phyloP scores from a whole-genome alignment of 2,113 vertebrate species.

The Ammodytes dubius region DNA sequence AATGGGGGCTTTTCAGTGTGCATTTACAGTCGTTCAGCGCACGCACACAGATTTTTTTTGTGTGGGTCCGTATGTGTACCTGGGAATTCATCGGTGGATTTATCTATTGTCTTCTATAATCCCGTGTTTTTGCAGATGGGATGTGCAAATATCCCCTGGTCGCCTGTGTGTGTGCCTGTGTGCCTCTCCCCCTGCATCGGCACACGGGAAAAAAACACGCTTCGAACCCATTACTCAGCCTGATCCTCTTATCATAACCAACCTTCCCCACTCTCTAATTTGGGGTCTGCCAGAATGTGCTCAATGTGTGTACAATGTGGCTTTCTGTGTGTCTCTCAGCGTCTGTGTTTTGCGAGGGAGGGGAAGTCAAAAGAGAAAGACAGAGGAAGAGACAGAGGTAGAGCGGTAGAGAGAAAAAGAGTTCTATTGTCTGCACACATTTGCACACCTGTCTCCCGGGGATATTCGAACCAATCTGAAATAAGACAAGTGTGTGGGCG shows the following conservation, averaged over 20 bases:
- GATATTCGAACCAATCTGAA: constrained; percentile 71
- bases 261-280: constrained; percentile 77
- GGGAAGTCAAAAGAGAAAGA: constrained; percentile 40
- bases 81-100: constrained; percentile 67
- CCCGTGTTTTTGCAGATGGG: constrained; percentile 78
- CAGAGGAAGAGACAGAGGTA: constrained; percentile 10
- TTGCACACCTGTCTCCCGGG: constrained; percentile 75
- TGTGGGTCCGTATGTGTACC: constrained; percentile 37
- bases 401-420: constrained; percentile 8
- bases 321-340: constrained; percentile 51
- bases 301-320: constrained; percentile 54
- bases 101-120: constrained; percentile 79
- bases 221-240: constrained; percentile 81
- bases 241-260: constrained; percentile 83
- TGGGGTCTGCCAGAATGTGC: constrained; percentile 73
- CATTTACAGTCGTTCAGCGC: constrained; percentile 15
- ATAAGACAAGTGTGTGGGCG: constrained; percentile 73
- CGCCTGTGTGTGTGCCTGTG: constrained; percentile 40
- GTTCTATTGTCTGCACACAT: constrained; percentile 63
- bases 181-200: constrained; percentile 43
- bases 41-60: constrained; percentile 22
- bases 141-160: constrained; percentile 55
- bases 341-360: constrained; percentile 34
- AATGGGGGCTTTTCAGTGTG: constrained; percentile 25
- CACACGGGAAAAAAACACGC: constrained; percentile 77